phyloP scores from a whole-genome alignment of 2,888 invertebrate genomes.

The Byasa hedistus region DNA sequence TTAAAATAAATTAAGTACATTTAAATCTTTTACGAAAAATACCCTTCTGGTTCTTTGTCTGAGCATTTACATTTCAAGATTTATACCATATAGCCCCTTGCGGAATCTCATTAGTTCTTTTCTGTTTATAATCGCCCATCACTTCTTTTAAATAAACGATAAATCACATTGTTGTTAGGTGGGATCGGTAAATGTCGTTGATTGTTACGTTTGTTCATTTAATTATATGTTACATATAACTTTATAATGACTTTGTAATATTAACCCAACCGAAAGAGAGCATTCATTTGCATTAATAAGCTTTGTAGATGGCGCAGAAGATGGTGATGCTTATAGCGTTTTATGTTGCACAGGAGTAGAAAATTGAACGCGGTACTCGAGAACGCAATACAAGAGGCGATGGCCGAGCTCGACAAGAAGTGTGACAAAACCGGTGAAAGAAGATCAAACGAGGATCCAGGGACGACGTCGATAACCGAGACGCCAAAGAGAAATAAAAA shows the following conservation, averaged over 20 bases:
- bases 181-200: constrained; percentile 9
- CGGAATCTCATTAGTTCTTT: neutral
- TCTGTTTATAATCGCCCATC: constrained; percentile 6
- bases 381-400: constrained; percentile 95
- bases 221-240: neutral
- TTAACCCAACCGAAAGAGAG: constrained; percentile 69
- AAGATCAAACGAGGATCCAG: constrained; percentile 30
- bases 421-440: constrained; percentile 50
- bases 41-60: neutral
- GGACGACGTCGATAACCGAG: constrained; percentile 35
- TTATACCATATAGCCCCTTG: too few species aligned
- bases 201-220: constrained; percentile 2
- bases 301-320: constrained; percentile 1
- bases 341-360: constrained; percentile 85
- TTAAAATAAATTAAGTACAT: neutral
- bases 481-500: constrained; percentile 53
- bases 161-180: neutral
- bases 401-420: constrained; percentile 91
- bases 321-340: constrained; percentile 21
- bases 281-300: constrained; percentile 8
- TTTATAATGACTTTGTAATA: constrained; percentile 38
- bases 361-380: constrained; percentile 94
- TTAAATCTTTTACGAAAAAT: neutral
- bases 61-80: neutral
- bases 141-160: neutral